Base-by-base conservation (phyloP, 2,113 vertebrate genomes). In the Coturnix japonica region DNA sequence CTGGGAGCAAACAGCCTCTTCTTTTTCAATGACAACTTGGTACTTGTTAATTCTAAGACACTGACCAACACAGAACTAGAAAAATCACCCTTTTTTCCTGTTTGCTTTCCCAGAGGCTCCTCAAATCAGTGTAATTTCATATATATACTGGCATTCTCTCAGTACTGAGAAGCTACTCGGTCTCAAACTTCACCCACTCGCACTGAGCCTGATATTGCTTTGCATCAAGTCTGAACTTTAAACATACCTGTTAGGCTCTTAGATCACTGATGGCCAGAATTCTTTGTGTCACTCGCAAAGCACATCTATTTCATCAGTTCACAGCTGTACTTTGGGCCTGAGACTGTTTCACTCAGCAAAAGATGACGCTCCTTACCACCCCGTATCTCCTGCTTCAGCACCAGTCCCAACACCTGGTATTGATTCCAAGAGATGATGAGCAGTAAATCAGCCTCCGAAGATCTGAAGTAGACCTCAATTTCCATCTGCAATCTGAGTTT, bases 331-430 rank as follows among this genome's bases (percentile, higher is more conserved):
- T 72, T 35, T 3, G 59, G n/a, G 44, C 31, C 20, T 76, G 33
- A 21, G 33, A 73, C 14, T 7, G 13, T 37, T 75, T 82, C 59
- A 57, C 19, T 9, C 41, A 47, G 43, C 51, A 28, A 67, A 30
- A 18, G 26, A 75, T 8, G 37, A 54, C 44, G 41, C 51, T 66
- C 60, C 39, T 73, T 74, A 9, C 13, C 47, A 17, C 11, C 60
- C 56, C 80, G 22, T 4, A 33, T 69, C 47, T n/a, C 25, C 72
- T 21, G 15, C 44, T 47, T 21, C 64, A 37, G 37, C 6, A n/a
- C 14, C 60, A 49, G 33, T 22, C 30, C 9, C 67, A 69, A 22
- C 23, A 25, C 28, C 0, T 0, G 7, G 13, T 3, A 11, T 15
- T 2, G 6, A 33, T 41, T 26, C 37, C 76, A 85, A 78, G 41